phyloP scores from a whole-genome alignment of 2,113 vertebrate species.

The Petrocephalus zakoni region DNA sequence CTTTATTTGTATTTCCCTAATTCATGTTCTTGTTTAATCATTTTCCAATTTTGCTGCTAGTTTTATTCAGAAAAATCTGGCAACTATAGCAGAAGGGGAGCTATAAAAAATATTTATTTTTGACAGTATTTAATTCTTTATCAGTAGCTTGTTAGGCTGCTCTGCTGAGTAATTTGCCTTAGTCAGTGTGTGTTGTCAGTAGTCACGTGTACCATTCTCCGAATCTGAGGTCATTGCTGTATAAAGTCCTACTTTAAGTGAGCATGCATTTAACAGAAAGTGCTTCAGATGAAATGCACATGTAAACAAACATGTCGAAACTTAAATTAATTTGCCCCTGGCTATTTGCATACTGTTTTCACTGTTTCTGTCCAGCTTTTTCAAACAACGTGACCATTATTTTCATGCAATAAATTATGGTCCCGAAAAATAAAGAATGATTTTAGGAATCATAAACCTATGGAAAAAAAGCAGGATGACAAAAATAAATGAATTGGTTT shows the following conservation, averaged over 20 bases:
- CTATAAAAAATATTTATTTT: background rate
- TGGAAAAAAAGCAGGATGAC: background rate
- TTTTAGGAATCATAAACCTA: background rate
- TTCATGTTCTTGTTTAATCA: background rate
- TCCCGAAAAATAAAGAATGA: background rate
- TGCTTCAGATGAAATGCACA: background rate
- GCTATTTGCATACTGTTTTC: background rate
- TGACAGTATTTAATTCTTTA: background rate
- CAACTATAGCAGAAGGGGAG: background rate
- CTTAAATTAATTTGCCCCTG: background rate
- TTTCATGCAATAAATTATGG: background rate
- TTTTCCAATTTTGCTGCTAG: background rate
- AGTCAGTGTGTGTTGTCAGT: background rate
- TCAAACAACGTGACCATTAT: background rate
- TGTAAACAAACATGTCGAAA: background rate
- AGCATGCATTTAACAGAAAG: background rate
- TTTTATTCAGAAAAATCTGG: background rate
- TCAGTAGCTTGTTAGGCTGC: background rate
- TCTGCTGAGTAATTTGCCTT: background rate
- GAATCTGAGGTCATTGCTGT: background rate
- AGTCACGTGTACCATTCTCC: background rate
- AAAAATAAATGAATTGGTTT: background rate
- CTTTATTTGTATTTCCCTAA: background rate
- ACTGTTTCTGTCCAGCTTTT: background rate
- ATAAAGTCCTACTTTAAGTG: background rate